A percentile compares a stretch with the other conserved stretches of the same genome.
Conservation (phyloP, 2,113 vertebrate species). For the Oxyruncus cristatus region DNA sequence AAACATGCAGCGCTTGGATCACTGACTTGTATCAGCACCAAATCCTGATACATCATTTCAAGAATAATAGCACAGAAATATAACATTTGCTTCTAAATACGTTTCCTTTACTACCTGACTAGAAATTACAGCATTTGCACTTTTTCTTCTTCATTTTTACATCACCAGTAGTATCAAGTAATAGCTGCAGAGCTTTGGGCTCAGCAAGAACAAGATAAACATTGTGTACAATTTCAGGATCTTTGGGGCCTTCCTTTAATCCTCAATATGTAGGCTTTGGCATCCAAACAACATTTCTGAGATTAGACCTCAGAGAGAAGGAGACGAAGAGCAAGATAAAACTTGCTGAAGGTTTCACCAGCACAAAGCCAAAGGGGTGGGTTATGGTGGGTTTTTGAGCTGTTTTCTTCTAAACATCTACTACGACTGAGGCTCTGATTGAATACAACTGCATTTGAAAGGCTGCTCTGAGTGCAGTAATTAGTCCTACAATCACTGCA, state of each 20-base stretch:
- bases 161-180: not conserved
- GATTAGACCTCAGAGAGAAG: not conserved
- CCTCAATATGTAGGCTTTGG: not conserved
- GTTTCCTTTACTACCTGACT: not conserved
- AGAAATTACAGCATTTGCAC: not conserved
- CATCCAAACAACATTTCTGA: not conserved
- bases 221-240: not conserved
- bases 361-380: not conserved
- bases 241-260: not conserved
- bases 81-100: not conserved
- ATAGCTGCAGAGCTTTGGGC: not conserved
- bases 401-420: not conserved
- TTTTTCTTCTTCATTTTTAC: not conserved
- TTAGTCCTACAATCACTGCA: not conserved
- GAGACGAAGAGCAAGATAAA: not conserved
- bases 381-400: not conserved
- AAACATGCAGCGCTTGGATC: not conserved
- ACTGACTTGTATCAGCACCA: not conserved
- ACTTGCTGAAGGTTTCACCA: not conserved
- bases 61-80: not conserved
- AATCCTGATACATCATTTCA: not conserved
- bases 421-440: not conserved
- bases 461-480: not conserved
- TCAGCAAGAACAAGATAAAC: not conserved
- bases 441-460: not conserved